phyloP scores from a whole-genome alignment of 2,888 invertebrate genomes.

The Hetaerina titia region DNA sequence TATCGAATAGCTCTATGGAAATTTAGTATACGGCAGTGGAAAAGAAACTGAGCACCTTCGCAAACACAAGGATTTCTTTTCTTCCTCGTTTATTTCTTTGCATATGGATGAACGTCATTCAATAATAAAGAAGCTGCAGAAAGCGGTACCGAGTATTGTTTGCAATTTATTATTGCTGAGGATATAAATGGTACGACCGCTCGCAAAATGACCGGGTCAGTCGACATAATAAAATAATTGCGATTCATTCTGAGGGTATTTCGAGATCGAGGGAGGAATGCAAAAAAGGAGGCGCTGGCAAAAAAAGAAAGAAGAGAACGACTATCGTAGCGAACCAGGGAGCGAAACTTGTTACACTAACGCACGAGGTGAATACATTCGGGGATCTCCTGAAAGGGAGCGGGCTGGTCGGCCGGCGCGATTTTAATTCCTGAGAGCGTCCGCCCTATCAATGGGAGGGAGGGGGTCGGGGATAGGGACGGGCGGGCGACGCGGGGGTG shows the following conservation, averaged over 20 bases:
- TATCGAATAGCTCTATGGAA: not conserved
- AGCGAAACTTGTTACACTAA: not conserved
- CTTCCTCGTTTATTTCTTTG: not conserved
- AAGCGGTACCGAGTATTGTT: not conserved
- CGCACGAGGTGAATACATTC: not conserved
- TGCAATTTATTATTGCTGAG: not conserved
- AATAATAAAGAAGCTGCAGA: not conserved
- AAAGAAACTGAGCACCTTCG: not conserved
- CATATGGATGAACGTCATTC: not conserved
- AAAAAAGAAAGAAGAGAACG: no score
- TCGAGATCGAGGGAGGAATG: not conserved
- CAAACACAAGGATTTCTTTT: not conserved
- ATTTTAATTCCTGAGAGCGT: constrained; percentile 35
- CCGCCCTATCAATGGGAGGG: not conserved
- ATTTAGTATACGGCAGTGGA: not conserved
- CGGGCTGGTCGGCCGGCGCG: not conserved
- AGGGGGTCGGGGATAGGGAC: not conserved
- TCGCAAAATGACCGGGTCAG: not conserved
- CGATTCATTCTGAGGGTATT: not conserved
- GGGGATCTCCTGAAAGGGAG: not conserved
- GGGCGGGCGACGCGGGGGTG: not conserved
- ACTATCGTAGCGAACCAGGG: no score
- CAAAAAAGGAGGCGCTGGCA: not conserved
- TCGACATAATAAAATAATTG: not conserved
- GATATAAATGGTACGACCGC: not conserved